Evolutionary conservation across 1,140 invertebrate species (phyloP).

Genomic region (Atta cephalotes): DNA sequence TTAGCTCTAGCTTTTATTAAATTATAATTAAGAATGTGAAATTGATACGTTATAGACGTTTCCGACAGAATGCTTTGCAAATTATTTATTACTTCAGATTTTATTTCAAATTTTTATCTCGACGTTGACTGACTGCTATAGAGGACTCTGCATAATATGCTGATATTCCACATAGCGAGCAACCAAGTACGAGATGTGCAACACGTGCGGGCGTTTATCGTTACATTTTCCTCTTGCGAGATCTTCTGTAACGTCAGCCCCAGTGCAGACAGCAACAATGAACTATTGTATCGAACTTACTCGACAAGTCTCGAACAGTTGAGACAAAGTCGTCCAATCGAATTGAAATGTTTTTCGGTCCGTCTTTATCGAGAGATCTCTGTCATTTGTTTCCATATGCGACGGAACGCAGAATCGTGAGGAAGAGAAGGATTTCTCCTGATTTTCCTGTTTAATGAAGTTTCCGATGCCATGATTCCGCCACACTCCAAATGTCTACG

Average conservation of each 20-base stretch:
- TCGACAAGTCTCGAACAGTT: slow-evolving; percentile 29
- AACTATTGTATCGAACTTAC: slow-evolving; percentile 27
- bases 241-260: slow-evolving; percentile 22
- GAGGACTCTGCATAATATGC: slow-evolving; percentile 81
- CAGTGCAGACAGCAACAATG: slow-evolving; percentile 57
- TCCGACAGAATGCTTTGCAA: slow-evolving; percentile 59
- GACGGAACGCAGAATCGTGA: neutral
- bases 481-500: slow-evolving; percentile 1
- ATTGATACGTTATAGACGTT: slow-evolving; percentile 44
- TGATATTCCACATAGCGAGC: slow-evolving; percentile 74
- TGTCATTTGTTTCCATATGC: neutral
- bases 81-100: slow-evolving; percentile 60
- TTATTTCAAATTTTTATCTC: slow-evolving; percentile 60
- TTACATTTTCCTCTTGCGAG: slow-evolving; percentile 37
- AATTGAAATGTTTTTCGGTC: slow-evolving; percentile 2
- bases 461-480: neutral
- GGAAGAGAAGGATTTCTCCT: neutral
- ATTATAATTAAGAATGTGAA: slow-evolving; percentile 3
- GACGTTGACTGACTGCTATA: slow-evolving; percentile 83
- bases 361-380: slow-evolving; percentile 28
- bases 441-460: slow-evolving; percentile 28
- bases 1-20: slow-evolving; percentile 45
- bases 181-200: slow-evolving; percentile 19
- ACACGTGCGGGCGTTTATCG: slow-evolving; percentile 31
- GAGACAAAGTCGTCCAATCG: neutral